Evolutionary conservation across 2,888 invertebrate genomes (phyloP), one percentile per base, ranked within the genome.

Genomic region (Altica lythri): DNA sequence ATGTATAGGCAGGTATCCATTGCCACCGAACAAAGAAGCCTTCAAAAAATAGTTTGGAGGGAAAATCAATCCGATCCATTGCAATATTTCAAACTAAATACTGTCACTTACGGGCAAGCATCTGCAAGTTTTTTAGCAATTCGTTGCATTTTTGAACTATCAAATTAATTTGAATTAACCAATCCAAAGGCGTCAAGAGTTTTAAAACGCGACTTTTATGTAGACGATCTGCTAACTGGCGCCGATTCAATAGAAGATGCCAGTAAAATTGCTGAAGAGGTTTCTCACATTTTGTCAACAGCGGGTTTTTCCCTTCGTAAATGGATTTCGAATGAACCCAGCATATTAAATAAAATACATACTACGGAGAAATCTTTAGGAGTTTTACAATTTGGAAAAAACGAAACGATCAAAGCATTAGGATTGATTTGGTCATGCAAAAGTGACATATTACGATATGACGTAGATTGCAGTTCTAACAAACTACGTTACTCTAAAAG

Each of bases 41-140:
- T 32, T 5, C 32, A 32, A 32, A 32, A 32, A 32, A 32, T 32
- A 32, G 4, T 32, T 32, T 32, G 32, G 32, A 4, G 32, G n/a
- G 13, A 32, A 32, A 32, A 32, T 32, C 4, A 4, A 32, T 4
- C 4, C n/a, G 32, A 32, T 4, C 5, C 4, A 5, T 12, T 32
- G 4, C 4, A 32, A 4, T 4, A 4, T 6, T 32, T 5, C 8
- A 8, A 5, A 5, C 22, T 22, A 4, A 22, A 22, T 8, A 22
- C 22, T 4, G 22, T 22, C 8, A 32, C 32, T 6, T 32, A 32
- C n/a, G 32, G n/a, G 32, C 32, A 32, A n/a, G n/a, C 32, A 6
- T 4, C 32, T 10, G n/a, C 5, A 5, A 32, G 32, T 32, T 32
- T 10, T 12, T 32, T 32, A n/a, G 32, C 32, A 32, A 32, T 12